Percentiles rank a stretch among this genome's conserved stretches.
Evolutionary conservation across 30 jellyfish, hydroid and myxozoan genomes (phyloP).

Genomic region (Aurelia aurita): DNA sequence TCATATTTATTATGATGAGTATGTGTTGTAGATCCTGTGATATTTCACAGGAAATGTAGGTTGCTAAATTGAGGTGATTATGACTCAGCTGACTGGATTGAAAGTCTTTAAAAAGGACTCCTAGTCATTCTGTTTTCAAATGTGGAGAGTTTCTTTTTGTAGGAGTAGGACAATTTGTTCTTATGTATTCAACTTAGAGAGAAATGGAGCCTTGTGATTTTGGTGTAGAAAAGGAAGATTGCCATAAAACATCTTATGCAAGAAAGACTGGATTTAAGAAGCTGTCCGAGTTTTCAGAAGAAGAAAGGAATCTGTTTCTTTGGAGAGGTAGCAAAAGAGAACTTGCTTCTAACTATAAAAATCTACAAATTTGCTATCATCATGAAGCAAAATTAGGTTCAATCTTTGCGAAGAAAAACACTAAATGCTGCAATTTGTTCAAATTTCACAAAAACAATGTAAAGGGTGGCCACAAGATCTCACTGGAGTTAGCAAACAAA

Average conservation of each 20-base stretch:
- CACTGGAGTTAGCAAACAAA: conserved; percentile 28
- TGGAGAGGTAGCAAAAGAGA: neutral
- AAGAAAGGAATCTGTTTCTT: neutral
- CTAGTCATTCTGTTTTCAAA: too few relatives aligned
- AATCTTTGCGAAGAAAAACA: conserved; percentile 4
- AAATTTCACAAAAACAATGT: conserved; percentile 28
- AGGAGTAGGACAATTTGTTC: too few relatives aligned
- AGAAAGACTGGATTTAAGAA: neutral
- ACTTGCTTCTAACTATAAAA: neutral
- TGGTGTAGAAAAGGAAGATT: neutral
- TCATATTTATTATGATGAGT: too few relatives aligned
- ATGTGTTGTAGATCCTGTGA: too few relatives aligned
- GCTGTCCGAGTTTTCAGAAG: conserved; percentile 2
- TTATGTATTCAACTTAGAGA: too few relatives aligned
- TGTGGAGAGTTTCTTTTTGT: too few relatives aligned
- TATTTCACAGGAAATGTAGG: too few relatives aligned
- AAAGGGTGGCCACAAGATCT: conserved; percentile 52
- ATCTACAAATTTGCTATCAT: neutral
- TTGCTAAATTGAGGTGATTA: too few relatives aligned
- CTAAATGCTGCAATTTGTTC: conserved; percentile 29
- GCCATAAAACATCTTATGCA: neutral
- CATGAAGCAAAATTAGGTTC: conserved; percentile 10
- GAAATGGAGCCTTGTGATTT: conserved; percentile 8
- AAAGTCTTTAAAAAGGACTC: too few relatives aligned
- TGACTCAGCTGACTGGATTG: too few relatives aligned